Percentiles rank a stretch among this genome's conserved stretches.
These are phyloP conservation scores for Etheostoma perlongum DNA, from an alignment of 2,797 vertebrate species.

Conservation along the genomic window DNA sequence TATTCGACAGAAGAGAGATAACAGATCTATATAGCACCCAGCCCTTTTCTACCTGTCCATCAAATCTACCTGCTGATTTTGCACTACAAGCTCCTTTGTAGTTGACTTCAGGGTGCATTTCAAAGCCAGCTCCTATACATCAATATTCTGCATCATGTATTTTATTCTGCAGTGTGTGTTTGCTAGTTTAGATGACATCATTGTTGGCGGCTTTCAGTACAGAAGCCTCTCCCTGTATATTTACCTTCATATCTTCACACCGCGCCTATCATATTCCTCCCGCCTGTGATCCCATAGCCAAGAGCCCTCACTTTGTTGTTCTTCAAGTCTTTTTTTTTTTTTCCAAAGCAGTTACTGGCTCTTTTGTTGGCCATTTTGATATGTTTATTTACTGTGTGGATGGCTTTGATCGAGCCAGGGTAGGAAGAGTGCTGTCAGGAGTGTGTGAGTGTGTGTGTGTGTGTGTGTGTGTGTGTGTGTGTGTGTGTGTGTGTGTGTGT, in stretches of 20 bases:
- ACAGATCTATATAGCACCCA: background rate
- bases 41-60: constrained; percentile 24
- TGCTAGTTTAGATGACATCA: constrained; percentile 49
- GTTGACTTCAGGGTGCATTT: constrained; percentile 52
- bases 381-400: constrained; percentile 79
- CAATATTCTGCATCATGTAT: constrained; percentile 40
- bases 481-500: constrained; percentile 13
- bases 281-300: constrained; percentile 65
- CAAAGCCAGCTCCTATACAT: constrained; percentile 52
- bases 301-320: constrained; percentile 69
- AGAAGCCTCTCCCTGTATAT: constrained; percentile 30
- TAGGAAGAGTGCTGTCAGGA: constrained; percentile 29
- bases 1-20: constrained; percentile 6
- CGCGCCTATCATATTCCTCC: constrained; percentile 11
- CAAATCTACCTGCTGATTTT: constrained; percentile 50
- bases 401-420: constrained; percentile 70
- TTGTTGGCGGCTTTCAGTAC: constrained; percentile 24
- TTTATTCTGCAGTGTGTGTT: constrained; percentile 28
- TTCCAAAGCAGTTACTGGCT: constrained; percentile 60
- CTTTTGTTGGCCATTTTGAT: constrained; percentile 79
- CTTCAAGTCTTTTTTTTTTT: constrained; percentile 18
- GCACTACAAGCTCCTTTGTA: constrained; percentile 53
- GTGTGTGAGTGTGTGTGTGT: constrained; percentile 21
- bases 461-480: constrained; percentile 20
- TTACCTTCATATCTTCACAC: constrained; percentile 65